Evolutionary conservation across 2,888 invertebrate genomes (phyloP), one percentile per base, ranked within the genome.

Genomic region (Drosophila affinis): DNA sequence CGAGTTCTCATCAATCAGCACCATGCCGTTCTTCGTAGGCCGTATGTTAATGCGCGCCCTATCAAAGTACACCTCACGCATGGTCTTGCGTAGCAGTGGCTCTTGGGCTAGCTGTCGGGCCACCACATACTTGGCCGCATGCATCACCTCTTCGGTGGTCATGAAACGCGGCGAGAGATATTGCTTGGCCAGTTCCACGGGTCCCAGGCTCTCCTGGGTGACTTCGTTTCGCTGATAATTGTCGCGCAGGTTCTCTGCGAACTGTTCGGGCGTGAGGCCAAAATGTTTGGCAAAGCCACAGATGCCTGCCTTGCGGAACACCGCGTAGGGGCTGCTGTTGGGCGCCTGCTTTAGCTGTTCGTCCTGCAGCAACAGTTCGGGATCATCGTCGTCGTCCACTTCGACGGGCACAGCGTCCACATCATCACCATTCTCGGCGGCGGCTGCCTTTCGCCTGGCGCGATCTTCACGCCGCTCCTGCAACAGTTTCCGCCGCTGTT

Each of bases 1-100:
- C 91, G 99, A 98, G 78, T 96, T 95, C 92, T 99, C 99, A 90
- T 99, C 99, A 74, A 99, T 98, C 87, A 98, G 97, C 92, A 98
- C 98, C 45, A 96, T 90, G 0, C 99, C 99, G 77, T 96, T 96
- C 89, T 96, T 96, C 0, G 99, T 99, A 1, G 99, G 98, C 1
- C 92, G 91, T 1, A 97, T 95, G 69, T 94, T 94, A 67, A 99
- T 91, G 76, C 96, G 97, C 4, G 98, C 98, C 12, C 98, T 93
- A 91, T 98, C 98, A 86, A 96, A 96, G 91, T 97, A 96, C 51
- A 96, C 95, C 91, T 97, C 97, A 0, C 99, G 93, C 9, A 98
- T 94, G 79, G 96, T 95, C 87, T 96, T 95, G 0, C 98, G 94
- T 9, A 99, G 95, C 70, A 97, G 92, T 0, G 99, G 99, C 91